A percentile compares a stretch with the other conserved stretches of the same genome.
Evolutionary conservation across 2,797 vertebrate genomes (phyloP).

Genomic region (Periophthalmus magnuspinnatus): DNA sequence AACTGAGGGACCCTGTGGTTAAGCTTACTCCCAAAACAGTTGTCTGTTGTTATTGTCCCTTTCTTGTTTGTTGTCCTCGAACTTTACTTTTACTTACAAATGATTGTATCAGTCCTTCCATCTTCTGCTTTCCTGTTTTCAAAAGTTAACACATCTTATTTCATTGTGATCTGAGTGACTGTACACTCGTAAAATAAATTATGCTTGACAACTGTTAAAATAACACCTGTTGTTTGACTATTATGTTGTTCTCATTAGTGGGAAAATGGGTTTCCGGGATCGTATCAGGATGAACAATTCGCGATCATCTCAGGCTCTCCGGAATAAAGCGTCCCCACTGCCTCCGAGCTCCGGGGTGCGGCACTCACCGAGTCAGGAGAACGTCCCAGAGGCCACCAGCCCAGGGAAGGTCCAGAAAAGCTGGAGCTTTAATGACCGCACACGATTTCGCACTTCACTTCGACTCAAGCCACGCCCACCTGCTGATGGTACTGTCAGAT

Average conservation of each 20-base stretch:
- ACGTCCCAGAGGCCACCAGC: slow-evolving; percentile 82
- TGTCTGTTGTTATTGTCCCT: slow-evolving; percentile 34
- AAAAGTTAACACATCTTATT: slow-evolving; percentile 38
- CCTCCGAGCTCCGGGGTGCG: slow-evolving; percentile 77
- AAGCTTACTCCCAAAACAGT: slow-evolving; percentile 27
- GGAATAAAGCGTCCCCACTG: slow-evolving; percentile 80
- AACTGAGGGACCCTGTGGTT: slow-evolving; percentile 38
- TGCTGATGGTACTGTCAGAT: slow-evolving; percentile 77
- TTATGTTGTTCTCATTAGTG: slow-evolving; percentile 63
- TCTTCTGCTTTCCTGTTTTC: slow-evolving; percentile 34
- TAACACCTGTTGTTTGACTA: slow-evolving; percentile 18
- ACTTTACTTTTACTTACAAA: slow-evolving; percentile 45
- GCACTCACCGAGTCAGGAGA: slow-evolving; percentile 88
- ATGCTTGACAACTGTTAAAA: background rate
- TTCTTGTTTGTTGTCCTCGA: slow-evolving; percentile 39
- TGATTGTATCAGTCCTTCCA: slow-evolving; percentile 37
- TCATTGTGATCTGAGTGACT: slow-evolving; percentile 29
- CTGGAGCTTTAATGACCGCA: slow-evolving; percentile 98
- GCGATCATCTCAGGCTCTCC: slow-evolving; percentile 81
- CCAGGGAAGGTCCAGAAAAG: slow-evolving; percentile 96
- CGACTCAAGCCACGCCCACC: slow-evolving; percentile 86
- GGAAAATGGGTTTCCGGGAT: slow-evolving; percentile 93
- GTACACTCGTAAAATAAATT: background rate
- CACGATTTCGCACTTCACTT: slow-evolving; percentile 92
- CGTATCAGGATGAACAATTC: slow-evolving; percentile 90